Conservation (phyloP, 2,113 vertebrate species). For the Seriola dumerili region DNA sequence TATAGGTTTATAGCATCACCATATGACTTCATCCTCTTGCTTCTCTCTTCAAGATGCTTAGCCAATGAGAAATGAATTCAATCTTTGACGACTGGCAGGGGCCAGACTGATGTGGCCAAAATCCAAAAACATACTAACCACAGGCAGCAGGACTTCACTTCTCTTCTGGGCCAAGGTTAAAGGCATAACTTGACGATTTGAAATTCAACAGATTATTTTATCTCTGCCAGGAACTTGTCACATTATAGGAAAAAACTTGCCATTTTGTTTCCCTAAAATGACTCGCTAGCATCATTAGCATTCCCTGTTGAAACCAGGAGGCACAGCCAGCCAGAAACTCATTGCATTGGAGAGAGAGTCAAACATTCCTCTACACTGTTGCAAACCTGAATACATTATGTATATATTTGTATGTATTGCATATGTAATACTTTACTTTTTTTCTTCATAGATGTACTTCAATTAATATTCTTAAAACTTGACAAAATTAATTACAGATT, state of each 20-base stretch:
- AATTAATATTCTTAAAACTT: neutral
- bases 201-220: constrained; percentile 62
- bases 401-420: neutral
- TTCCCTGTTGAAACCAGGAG: constrained; percentile 39
- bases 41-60: constrained; percentile 66
- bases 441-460: neutral
- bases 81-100: constrained; percentile 56
- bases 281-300: constrained; percentile 44
- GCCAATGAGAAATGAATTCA: constrained; percentile 69
- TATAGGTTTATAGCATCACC: constrained; percentile 58
- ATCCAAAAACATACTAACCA: constrained; percentile 68
- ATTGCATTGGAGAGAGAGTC: neutral
- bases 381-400: constrained; percentile 21
- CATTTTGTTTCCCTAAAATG: constrained; percentile 41
- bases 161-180: constrained; percentile 50
- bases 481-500: constrained; percentile 35
- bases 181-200: constrained; percentile 49
- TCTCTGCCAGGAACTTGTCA: constrained; percentile 57
- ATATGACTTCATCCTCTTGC: constrained; percentile 73
- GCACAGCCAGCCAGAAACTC: constrained; percentile 5
- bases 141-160: constrained; percentile 62
- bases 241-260: constrained; percentile 47
- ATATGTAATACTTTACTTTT: neutral
- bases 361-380: constrained; percentile 17
- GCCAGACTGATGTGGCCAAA: constrained; percentile 71